Evolutionary conservation across 2,797 vertebrate species (phyloP).

Genomic region (Acipenser ruthenus): DNA sequence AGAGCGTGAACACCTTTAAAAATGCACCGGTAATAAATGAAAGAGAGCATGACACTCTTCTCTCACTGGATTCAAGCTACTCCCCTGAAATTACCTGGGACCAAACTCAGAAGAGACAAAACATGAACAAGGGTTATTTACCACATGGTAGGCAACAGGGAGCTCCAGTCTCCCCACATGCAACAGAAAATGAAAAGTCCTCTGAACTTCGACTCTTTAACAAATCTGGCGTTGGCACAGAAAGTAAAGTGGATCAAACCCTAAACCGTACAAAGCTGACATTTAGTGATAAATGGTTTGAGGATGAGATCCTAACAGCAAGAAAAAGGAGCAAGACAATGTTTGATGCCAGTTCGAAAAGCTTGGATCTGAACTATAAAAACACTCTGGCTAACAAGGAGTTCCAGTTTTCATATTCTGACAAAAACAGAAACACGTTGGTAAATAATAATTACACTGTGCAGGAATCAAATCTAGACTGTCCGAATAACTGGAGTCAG

Average conservation of each 20-base stretch:
- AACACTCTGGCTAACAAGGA: not conserved
- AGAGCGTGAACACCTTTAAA: not conserved
- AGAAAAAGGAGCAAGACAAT: slow-evolving; percentile 34
- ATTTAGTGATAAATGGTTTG: slow-evolving; percentile 29
- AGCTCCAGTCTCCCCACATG: not conserved
- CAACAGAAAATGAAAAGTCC: slow-evolving; percentile 15
- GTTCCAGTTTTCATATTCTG: not conserved
- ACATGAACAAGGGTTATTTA: not conserved
- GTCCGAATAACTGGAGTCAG: slow-evolving; percentile 18
- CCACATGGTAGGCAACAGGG: slow-evolving; percentile 5
- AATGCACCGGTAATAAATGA: not conserved
- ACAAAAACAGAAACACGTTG: slow-evolving; percentile 8
- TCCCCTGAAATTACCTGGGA: too few relatives aligned
- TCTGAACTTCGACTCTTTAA: slow-evolving; percentile 21
- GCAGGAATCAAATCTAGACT: slow-evolving; percentile 15
- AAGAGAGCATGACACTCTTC: not conserved
- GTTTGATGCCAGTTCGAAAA: not conserved
- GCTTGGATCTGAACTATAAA: not conserved
- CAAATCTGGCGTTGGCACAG: slow-evolving; percentile 15
- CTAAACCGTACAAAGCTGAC: slow-evolving; percentile 23
- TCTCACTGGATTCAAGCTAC: too few relatives aligned
- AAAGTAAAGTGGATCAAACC: slow-evolving; percentile 24
- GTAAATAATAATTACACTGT: slow-evolving; percentile 22
- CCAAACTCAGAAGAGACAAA: not conserved
- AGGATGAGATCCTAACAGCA: slow-evolving; percentile 25